Evolutionary conservation across 2,888 invertebrate species (phyloP), one percentile per base, ranked within the genome.

Genomic region (Nezara viridula): DNA sequence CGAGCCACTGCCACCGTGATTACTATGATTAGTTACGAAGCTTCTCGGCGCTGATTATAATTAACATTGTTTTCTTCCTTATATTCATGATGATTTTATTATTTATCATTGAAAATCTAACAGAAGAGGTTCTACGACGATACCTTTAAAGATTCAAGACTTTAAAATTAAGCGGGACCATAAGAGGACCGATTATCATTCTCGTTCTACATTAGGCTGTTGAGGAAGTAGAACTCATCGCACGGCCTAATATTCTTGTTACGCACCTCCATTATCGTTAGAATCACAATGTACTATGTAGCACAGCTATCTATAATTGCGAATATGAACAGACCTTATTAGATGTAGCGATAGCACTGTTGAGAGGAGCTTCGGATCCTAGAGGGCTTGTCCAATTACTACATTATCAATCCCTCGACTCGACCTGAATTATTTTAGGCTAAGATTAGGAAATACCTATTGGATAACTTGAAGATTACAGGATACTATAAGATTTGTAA

Each of bases 1-100:
- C 5, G 66, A 73, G 66, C 66, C 19, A 37, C 66, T 73, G 32
- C 66, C 66, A 19, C 37, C 21, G 6, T 73, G 66, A 73, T 73
- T 73, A 73, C 32, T 37, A 37, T 73, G 66, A 73, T 73, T 73
- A 73, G 32, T 73, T 73, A 37, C 66, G 37, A 73, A 37, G 66
- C 37, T 73, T 73, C 66, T 37, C 27, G 66, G 32, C 19, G 37
- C 66, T 73, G 9, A 19, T 73, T 19, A 7, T 73, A 5, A 73
- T 73, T 37, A 37, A 37, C 32, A 27, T 5, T 27, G 27, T 60
- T 60, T 10, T n/a, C n/a, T n/a, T n/a, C n/a, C n/a, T n/a, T n/a
- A n/a, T n/a, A n/a, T n/a, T n/a, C n/a, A n/a, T n/a, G n/a, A n/a
- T n/a, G n/a, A n/a, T n/a, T n/a, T n/a, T n/a, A n/a, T n/a, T n/a